Conservation (phyloP, 2,797 vertebrate species). For the Bovichtus variegatus region DNA sequence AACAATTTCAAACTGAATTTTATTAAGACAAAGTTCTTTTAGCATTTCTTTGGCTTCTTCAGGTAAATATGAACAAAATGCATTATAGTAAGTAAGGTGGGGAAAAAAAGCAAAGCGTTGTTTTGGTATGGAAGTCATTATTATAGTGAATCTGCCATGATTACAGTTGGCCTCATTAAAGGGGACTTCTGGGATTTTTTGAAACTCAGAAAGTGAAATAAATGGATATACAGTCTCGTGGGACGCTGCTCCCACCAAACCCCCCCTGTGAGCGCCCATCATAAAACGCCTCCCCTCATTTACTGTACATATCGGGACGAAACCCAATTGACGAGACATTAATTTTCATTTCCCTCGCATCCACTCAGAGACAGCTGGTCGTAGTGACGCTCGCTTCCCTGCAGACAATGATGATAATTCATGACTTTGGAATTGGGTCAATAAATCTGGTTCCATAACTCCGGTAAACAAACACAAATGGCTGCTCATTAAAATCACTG, state of each 20-base stretch:
- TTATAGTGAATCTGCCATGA: not conserved
- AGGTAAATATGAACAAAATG: not conserved
- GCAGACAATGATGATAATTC: not conserved
- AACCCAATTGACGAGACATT: not conserved
- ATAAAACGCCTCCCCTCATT: not conserved
- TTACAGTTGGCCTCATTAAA: not conserved
- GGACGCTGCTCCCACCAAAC: too few relatives aligned
- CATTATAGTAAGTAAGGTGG: not conserved
- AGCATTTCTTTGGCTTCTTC: not conserved
- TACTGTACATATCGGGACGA: not conserved
- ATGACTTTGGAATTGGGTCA: constrained; percentile 39
- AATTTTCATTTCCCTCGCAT: not conserved
- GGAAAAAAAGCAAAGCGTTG: too few relatives aligned
- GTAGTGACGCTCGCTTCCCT: constrained; percentile 2
- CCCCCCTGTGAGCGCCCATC: not conserved
- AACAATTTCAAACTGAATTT: not conserved
- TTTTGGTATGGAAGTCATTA: not conserved
- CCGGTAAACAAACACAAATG: constrained; percentile 49
- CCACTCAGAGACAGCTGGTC: not conserved
- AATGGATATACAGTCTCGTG: not conserved
- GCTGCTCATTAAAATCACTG: constrained; percentile 25
- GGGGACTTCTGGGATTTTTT: too few relatives aligned
- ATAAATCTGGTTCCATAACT: constrained; percentile 25
- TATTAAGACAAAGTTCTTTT: not conserved
- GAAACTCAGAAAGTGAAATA: not conserved